Conservation (phyloP, 2,797 vertebrate genomes). For the Simalia tracyae region DNA sequence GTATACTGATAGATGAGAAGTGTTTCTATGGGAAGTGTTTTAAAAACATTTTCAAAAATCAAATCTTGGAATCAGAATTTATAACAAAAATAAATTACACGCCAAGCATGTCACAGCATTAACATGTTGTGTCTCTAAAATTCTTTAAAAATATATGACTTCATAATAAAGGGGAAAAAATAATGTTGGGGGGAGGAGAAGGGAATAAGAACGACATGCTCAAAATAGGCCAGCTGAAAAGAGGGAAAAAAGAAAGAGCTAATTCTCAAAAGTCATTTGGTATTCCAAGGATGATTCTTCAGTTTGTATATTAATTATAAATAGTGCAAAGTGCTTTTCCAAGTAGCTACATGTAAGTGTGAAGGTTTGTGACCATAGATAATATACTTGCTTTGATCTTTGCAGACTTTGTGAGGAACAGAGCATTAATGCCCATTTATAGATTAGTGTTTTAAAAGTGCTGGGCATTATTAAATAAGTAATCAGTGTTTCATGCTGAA, state of each 20-base stretch:
- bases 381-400: conserved; percentile 47
- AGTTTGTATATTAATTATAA: conserved; percentile 39
- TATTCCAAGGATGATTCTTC: conserved; percentile 7
- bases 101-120: background rate
- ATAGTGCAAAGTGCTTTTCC: conserved; percentile 45
- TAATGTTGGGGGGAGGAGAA: background rate
- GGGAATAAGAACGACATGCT: background rate
- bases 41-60: background rate
- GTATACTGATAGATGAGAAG: background rate
- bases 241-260: background rate
- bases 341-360: conserved; percentile 42
- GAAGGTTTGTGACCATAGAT: conserved; percentile 34
- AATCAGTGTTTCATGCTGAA: background rate
- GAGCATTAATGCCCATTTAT: conserved; percentile 17
- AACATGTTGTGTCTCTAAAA: background rate
- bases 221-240: background rate
- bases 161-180: background rate
- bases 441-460: background rate
- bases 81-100: background rate
- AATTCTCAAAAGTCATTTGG: background rate
- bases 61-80: background rate
- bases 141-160: background rate
- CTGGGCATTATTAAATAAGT: background rate
- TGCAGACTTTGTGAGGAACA: conserved; percentile 34
- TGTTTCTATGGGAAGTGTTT: background rate